Conservation (phyloP, 1,140 invertebrate species). For the Gonatopus flavifemur region DNA sequence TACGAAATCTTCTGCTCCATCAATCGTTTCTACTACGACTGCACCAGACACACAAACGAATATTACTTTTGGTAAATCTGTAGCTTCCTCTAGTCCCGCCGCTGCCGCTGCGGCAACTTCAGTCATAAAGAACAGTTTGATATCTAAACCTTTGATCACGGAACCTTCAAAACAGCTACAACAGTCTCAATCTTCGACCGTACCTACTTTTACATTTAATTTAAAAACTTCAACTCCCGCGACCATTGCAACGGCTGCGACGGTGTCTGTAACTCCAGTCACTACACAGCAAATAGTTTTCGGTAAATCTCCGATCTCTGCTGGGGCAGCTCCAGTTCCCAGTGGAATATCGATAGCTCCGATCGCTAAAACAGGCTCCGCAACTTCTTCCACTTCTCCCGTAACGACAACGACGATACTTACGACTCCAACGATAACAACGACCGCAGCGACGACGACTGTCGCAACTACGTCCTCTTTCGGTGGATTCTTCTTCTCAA, state of each 20-base stretch:
- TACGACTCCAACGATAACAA: neutral
- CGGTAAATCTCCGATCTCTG: too few species aligned
- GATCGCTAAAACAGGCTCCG: neutral
- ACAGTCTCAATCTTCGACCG: too few species aligned
- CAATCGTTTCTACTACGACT: too few species aligned
- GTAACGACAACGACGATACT: too few species aligned
- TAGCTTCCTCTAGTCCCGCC: neutral
- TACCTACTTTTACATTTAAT: neutral
- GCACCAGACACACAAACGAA: neutral
- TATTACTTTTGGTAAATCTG: neutral
- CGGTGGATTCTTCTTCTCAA: too few species aligned
- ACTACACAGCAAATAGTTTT: neutral
- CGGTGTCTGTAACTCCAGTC: neutral
- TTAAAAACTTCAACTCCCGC: neutral
- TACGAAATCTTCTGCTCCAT: too few species aligned
- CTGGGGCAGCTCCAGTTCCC: too few species aligned
- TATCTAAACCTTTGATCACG: neutral
- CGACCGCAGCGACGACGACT: constrained; percentile 1
- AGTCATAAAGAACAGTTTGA: neutral
- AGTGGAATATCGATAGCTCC: neutral
- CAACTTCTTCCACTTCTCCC: neutral
- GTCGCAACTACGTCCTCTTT: too few species aligned
- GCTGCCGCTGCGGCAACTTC: neutral
- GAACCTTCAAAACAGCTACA: neutral
- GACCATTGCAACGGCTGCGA: neutral